These are phyloP conservation scores for Microcebus jonahi DNA, from an alignment of 2,113 vertebrate species.

Conservation along the genomic window DNA sequence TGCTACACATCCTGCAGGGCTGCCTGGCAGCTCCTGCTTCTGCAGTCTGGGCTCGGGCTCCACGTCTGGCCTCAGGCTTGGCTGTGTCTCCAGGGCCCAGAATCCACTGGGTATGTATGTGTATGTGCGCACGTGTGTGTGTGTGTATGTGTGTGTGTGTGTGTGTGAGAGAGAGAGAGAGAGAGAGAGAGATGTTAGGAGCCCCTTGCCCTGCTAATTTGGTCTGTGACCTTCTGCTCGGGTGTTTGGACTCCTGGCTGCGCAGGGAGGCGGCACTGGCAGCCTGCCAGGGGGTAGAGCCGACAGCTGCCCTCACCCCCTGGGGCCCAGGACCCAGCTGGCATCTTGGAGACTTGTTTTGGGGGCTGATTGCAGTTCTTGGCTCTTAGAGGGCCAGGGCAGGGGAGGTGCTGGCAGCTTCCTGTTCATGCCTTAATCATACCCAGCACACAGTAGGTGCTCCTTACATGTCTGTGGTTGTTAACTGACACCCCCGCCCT, in stretches of 20 bases:
- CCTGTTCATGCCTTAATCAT: neutral
- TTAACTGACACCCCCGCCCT: neutral
- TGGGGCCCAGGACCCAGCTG: constrained; percentile 56
- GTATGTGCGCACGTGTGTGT: fast-evolving
- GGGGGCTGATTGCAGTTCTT: neutral
- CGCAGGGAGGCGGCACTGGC: constrained; percentile 66
- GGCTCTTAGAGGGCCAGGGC: neutral
- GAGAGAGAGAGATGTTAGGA: too few species aligned
- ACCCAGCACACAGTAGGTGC: neutral
- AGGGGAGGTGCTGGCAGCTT: neutral
- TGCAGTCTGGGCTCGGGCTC: neutral
- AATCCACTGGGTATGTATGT: neutral
- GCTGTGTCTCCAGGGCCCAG: constrained; percentile 13
- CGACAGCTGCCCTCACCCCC: neutral
- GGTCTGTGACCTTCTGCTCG: constrained; percentile 75
- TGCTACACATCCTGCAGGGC: too few species aligned
- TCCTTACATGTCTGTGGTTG: neutral
- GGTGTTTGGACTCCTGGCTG: constrained; percentile 65
- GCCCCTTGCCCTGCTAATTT: constrained; percentile 74
- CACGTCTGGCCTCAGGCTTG: neutral
- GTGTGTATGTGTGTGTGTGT: neutral
- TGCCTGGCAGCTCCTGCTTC: neutral
- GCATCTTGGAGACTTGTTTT: constrained; percentile 52
- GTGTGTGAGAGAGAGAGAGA: neutral
- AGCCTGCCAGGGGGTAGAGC: constrained; percentile 45